Evolutionary conservation across 2,113 vertebrate species (phyloP), one percentile per base, ranked within the genome.

Genomic region (Panurus biarmicus): DNA sequence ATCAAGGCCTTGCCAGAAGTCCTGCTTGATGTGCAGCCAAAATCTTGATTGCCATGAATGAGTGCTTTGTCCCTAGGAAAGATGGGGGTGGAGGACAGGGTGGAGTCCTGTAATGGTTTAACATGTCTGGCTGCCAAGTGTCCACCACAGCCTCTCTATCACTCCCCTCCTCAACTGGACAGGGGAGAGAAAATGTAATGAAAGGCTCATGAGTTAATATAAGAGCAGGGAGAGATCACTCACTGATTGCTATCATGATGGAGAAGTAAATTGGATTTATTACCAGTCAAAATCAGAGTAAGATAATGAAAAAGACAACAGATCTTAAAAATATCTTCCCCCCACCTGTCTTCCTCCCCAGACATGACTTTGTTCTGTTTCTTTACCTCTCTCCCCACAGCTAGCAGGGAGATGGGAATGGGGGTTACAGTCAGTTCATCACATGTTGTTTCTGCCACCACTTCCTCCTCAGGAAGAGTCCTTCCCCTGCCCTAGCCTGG

Each of bases 291-390:
- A 75, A 40, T 75, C n/a, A 89, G 54, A 35, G 25, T 22, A 54
- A 24, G 25, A 48, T 26, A 69, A 61, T 47, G n/a, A 75, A 69
- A 75, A 67, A 13, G 18, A 54, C 22, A n/a, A 31, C 14, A 54
- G 25, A 69, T 26, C 17, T 47, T 75, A 15, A 61, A 61, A 82
- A 54, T 22, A 54, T 8, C 11, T n/a, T 40, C 10, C 24, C 14
- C 4, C 8, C 3, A 3, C 17, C 4, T 3, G 0, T 54, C 47
- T 48, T 54, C 17, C n/a, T 69, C 36, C 21, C 3, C 6, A 38
- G 21, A 25, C 1, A 1, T 23, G 61, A 35, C 17, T 40, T 47
- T 47, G 7, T 26, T 75, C 54, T 45, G n/a, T 11, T 69, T 40
- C 47, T 61, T 53, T 31, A 22, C 5, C 8, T 69, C 5, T 11